Evolutionary conservation across 2,888 invertebrate genomes (phyloP), one percentile per base, ranked within the genome.

Genomic region (Philhelius pedissequus): DNA sequence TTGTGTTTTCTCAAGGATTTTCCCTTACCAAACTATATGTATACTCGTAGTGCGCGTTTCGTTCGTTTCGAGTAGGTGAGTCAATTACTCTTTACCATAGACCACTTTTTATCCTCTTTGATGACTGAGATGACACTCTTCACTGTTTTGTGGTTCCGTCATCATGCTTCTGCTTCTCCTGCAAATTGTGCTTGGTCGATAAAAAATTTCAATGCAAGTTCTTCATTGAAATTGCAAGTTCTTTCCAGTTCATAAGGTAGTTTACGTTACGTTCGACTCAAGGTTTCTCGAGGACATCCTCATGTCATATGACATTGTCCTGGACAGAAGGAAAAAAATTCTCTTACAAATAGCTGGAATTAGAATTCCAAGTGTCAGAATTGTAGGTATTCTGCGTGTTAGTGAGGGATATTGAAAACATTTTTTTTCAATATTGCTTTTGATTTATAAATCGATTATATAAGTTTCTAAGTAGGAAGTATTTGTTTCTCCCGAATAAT

Each of bases 81-180:
- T 64, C 64, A 64, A 64, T 64, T 64, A 64, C 64, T 64, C 64
- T 64, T 32, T 64, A 48, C 64, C 64, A 64, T 64, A 64, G 64
- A 64, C 64, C 64, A 64, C 64, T 64, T 64, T 64, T 64, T 64
- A 64, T 64, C 64, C 64, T 64, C 18, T 64, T 48, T 64, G 48
- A 48, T 45, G 48, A 64, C 20, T 30, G 25, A 62, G 62, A 45
- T 64, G 64, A 64, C 64, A 64, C 64, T 64, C 48, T 64, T 64
- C 64, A 48, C 8, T 64, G 45, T 64, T 64, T 64, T 64, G 64
- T 64, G 64, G 48, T 48, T 64, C 20, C 15, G 38, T 60, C 48
- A 48, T 64, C 48, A 22, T 45, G 30, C 30, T 45, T 45, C 15
- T n/a, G n/a, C n/a, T n/a, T n/a, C n/a, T 13, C 11, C 20, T 27